Percentiles rank a stretch among this genome's conserved stretches.
These are phyloP conservation scores for Manis crassicaudata DNA, from an alignment of 2,797 vertebrate genomes.

Conservation along the genomic window DNA sequence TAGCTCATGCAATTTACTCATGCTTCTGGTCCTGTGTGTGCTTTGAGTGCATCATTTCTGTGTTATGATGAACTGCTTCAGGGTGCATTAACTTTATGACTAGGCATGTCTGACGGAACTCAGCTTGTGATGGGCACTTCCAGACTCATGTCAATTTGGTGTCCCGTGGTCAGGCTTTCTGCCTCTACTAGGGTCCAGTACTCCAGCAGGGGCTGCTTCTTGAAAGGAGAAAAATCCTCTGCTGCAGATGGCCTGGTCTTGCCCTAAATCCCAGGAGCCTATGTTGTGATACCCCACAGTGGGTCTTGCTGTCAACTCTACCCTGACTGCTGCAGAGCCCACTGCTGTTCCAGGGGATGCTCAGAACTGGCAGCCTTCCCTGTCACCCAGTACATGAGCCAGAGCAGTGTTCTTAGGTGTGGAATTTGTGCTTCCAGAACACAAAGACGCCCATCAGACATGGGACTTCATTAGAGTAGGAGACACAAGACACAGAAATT, in stretches of 20 bases:
- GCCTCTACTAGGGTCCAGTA: neutral
- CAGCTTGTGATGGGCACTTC: neutral
- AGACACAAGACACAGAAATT: neutral
- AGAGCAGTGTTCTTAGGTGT: neutral
- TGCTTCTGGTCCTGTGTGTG: neutral
- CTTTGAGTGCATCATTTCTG: neutral
- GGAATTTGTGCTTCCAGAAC: slow-evolving; percentile 13
- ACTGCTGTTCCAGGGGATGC: neutral
- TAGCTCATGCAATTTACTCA: neutral
- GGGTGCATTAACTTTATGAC: neutral
- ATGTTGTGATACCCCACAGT: neutral
- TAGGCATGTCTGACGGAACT: neutral
- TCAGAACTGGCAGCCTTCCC: neutral
- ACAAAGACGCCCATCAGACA: neutral
- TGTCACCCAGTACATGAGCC: neutral
- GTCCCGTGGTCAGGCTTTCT: neutral
- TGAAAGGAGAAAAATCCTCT: slow-evolving; percentile 18
- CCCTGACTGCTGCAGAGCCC: neutral
- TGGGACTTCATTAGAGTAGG: neutral
- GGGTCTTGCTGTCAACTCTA: neutral
- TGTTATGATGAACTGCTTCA: neutral
- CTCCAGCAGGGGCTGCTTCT: neutral
- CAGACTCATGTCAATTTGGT: neutral
- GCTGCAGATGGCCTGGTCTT: neutral
- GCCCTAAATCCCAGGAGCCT: neutral